Evolutionary conservation across 2,888 invertebrate genomes (phyloP).

Genomic region (Xestobium rufovillosum): DNA sequence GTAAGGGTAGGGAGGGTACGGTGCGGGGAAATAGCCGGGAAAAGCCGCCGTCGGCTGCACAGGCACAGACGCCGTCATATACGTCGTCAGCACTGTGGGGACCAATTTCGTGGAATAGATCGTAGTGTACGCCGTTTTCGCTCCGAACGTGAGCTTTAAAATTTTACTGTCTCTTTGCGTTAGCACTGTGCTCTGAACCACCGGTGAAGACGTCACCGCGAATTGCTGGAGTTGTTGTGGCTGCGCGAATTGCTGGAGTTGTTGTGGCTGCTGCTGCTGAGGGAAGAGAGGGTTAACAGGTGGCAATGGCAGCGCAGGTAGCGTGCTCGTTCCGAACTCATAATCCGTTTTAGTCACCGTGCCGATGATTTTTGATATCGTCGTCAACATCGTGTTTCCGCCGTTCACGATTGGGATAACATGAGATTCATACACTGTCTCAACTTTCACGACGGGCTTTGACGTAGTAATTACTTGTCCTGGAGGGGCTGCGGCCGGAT

Average conservation of each 20-base stretch:
- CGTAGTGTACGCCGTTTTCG: conserved; percentile 81
- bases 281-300: conserved; percentile 38
- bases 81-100: conserved; percentile 76
- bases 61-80: conserved; percentile 71
- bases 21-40: conserved; percentile 71
- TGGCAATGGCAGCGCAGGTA: conserved; percentile 46
- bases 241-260: conserved; percentile 47
- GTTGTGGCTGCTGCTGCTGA: conserved; percentile 26
- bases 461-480: conserved; percentile 72
- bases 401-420: conserved; percentile 73
- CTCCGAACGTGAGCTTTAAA: conserved; percentile 82
- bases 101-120: conserved; percentile 76
- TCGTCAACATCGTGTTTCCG: conserved; percentile 66
- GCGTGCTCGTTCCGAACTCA: conserved; percentile 66
- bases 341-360: conserved; percentile 74
- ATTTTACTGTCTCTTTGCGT: conserved; percentile 75
- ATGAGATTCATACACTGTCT: conserved; percentile 76
- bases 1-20: conserved; percentile 68
- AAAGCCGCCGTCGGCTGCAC: conserved; percentile 61
- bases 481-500: conserved; percentile 56
- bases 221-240: conserved; percentile 59
- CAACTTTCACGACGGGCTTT: conserved; percentile 64
- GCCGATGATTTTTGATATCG: conserved; percentile 68
- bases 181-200: conserved; percentile 71
- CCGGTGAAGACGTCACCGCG: conserved; percentile 69